Base-by-base conservation (phyloP, 1,140 invertebrate genomes). In the Platyura marginata region DNA sequence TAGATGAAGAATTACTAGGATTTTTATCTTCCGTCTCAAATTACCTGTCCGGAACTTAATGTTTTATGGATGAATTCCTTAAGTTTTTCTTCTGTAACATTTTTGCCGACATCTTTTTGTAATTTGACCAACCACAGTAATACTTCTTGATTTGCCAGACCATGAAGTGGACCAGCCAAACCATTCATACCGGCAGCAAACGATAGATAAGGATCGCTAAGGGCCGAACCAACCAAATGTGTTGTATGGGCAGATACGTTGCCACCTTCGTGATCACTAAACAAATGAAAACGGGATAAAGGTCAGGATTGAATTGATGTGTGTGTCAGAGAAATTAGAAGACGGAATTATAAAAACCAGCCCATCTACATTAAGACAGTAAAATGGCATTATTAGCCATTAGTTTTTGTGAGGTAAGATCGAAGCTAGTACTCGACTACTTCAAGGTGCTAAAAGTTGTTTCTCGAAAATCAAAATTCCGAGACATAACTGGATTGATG, bases 41-140 rank as follows among this genome's bases (percentile, higher is more conserved):
- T 35, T 19, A 60, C 59, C 50, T 63, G 58, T 49, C 93, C 92
- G 36, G 81, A 81, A 65, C 95, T 94, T 11, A 97, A 68, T 1
- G 89, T 93, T 56, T 91, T 89, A 82, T 86, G 88, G 54, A 96
- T 85, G 65, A 90, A 96, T 11, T 94, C 83, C 59, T 87, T 86
- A 11, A 97, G 67, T 46, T 90, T 72, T 0, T 94, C 83, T 57
- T 94, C 86, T 16, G 77, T 78, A 16, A 83, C 79, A 50, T 79
- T 75, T 41, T 83, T 74, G 25, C 85, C 84, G 20, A 96, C 68
- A 51, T 88, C 77, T 45, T 74, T 63, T 45, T 79, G 74, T 13
- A 92, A 64, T 54, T 89, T 90, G 47, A 79, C 77, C 51, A 86
- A 61, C 80, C 85, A 92, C 3, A 89, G 66, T 21, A 93, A 68